phyloP scores from a whole-genome alignment of 1,140 invertebrate genomes.

The Episyrphus balteatus region DNA sequence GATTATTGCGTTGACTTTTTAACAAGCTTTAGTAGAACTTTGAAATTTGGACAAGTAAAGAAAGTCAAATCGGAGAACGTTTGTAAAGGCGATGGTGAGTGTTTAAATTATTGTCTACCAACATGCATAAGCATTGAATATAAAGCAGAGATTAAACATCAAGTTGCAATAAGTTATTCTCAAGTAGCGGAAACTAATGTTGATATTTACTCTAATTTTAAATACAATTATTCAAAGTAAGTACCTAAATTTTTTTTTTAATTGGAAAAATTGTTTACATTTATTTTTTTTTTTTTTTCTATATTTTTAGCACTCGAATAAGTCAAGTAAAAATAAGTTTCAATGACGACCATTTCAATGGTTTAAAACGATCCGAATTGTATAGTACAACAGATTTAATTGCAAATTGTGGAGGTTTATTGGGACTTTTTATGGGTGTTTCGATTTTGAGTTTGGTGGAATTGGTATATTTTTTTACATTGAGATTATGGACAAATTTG shows the following conservation, averaged over 20 bases:
- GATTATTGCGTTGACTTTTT: too few species aligned
- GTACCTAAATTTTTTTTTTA: too few species aligned
- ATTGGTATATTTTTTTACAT: slow-evolving; percentile 43
- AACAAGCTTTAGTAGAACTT: slow-evolving; percentile 10
- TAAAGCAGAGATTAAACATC: slow-evolving; percentile 45
- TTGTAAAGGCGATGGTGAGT: too few species aligned
- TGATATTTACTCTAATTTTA: too few species aligned
- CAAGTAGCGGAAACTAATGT: too few species aligned
- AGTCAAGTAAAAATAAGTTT: slow-evolving; percentile 39
- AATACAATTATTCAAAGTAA: too few species aligned
- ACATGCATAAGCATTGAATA: slow-evolving; percentile 47
- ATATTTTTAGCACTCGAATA: slow-evolving; percentile 20
- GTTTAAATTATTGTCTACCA: slow-evolving; percentile 49
- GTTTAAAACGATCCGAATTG: slow-evolving; percentile 41
- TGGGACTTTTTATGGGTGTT: slow-evolving; percentile 48
- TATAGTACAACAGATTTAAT: slow-evolving; percentile 45
- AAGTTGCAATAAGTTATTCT: too few species aligned
- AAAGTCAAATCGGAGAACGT: too few species aligned
- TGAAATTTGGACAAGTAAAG: too few species aligned
- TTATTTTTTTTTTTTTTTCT: too few species aligned
- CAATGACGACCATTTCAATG: slow-evolving; percentile 41
- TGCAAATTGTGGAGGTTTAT: slow-evolving; percentile 45
- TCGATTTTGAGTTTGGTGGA: slow-evolving; percentile 45
- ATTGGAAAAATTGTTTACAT: too few species aligned
- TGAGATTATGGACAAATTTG: too few species aligned